Evolutionary conservation across 2,113 vertebrate genomes (phyloP).

Genomic region (Sus scrofa): DNA sequence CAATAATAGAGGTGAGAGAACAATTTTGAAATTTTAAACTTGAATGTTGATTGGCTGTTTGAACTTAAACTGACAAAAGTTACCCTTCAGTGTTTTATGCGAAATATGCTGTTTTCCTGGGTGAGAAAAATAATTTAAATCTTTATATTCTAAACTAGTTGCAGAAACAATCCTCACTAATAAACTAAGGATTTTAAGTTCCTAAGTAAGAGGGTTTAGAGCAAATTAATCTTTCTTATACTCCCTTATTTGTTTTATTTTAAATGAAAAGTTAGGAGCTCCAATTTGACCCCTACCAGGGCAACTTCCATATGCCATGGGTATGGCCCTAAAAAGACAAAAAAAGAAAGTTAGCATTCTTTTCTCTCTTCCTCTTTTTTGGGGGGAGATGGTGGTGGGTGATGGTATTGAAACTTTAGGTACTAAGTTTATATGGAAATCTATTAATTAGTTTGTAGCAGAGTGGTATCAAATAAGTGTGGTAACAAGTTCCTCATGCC

Average conservation of each 20-base stretch:
- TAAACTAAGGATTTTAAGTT: not conserved
- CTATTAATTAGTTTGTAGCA: slow-evolving; percentile 27
- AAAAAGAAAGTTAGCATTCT: slow-evolving; percentile 9
- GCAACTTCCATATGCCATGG: too few species aligned
- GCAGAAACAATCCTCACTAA: not conserved
- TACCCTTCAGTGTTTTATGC: slow-evolving; percentile 5
- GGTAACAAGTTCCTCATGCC: not conserved
- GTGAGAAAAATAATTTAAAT: slow-evolving; percentile 60
- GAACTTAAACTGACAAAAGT: slow-evolving; percentile 35
- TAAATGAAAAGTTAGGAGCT: slow-evolving; percentile 13
- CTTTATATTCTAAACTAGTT: slow-evolving; percentile 59
- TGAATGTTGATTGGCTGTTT: slow-evolving; percentile 14
- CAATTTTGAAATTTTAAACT: slow-evolving; percentile 59
- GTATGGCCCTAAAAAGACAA: too few species aligned
- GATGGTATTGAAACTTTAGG: not conserved
- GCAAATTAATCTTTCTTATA: not conserved
- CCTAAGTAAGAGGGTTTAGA: slow-evolving; percentile 4
- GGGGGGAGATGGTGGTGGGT: not conserved
- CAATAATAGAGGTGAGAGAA: slow-evolving; percentile 97
- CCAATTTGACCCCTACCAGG: too few species aligned
- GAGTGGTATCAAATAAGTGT: not conserved
- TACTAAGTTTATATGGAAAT: not conserved
- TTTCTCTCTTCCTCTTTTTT: not conserved
- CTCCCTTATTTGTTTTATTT: not conserved
- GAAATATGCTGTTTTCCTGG: slow-evolving; percentile 3